These are phyloP conservation scores for Macrophya annulata DNA, from an alignment of 2,888 invertebrate genomes.

Conservation along the genomic window DNA sequence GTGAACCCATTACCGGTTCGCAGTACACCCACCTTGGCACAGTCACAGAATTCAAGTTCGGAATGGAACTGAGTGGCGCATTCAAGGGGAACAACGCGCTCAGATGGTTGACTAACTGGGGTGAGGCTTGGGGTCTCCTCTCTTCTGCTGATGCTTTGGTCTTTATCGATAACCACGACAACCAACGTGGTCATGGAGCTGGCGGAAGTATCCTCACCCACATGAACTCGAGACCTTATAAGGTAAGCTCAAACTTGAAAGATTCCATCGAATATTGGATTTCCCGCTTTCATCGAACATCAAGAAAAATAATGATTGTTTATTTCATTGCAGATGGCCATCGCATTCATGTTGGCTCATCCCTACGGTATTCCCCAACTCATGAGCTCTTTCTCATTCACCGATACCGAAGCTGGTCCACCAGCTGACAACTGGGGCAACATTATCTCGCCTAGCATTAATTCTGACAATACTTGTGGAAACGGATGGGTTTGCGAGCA, in stretches of 20 bases:
- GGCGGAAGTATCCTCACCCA: conserved; percentile 85
- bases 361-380: conserved; percentile 89
- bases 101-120: conserved; percentile 85
- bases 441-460: conserved; percentile 85
- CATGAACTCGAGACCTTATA: conserved; percentile 86
- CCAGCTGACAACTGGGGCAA: conserved; percentile 85
- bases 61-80: conserved; percentile 81
- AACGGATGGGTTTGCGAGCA: conserved; percentile 93
- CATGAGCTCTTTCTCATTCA: conserved; percentile 93
- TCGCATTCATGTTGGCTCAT: conserved; percentile 93
- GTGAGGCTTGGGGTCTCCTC: conserved; percentile 87
- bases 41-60: conserved; percentile 90
- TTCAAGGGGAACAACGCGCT: conserved; percentile 84
- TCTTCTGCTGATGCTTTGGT: conserved; percentile 84
- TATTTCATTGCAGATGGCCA: conserved; percentile 83
- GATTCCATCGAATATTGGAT: neutral
- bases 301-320: neutral
- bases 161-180: conserved; percentile 97
- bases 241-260: conserved; percentile 77
- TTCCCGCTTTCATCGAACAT: neutral
- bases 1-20: conserved; percentile 78
- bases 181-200: conserved; percentile 88
- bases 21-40: conserved; percentile 80
- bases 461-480: conserved; percentile 84
- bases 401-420: conserved; percentile 83